Conservation (phyloP, 2,888 invertebrate species). For the Bimastos eiseni region DNA sequence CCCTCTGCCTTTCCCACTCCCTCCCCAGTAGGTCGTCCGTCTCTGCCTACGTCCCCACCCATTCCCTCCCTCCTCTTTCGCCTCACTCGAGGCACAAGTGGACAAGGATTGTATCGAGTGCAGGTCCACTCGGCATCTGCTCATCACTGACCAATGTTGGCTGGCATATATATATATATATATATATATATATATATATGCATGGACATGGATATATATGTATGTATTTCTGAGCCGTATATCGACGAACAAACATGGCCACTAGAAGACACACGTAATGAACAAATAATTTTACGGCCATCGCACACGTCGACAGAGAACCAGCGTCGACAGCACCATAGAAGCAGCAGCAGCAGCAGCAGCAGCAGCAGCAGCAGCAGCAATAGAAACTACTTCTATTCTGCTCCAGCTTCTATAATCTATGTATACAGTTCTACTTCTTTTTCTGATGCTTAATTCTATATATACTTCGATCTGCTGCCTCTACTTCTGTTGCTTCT, state of each 20-base stretch:
- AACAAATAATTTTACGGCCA: conserved; percentile 13
- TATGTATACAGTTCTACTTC: no score
- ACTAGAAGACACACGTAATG: conserved; percentile 9
- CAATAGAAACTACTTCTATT: no score
- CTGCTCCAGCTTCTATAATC: no score
- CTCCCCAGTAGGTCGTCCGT: background rate
- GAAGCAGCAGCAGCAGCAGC: background rate
- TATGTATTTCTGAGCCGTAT: background rate
- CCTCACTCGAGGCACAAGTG: background rate
- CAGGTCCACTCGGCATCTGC: background rate
- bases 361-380: background rate
- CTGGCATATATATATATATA: background rate
- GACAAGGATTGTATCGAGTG: conserved; percentile 7
- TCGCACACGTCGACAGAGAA: background rate
- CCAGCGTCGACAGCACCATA: background rate
- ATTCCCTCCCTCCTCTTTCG: background rate
- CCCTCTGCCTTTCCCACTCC: no score
- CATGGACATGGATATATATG: background rate
- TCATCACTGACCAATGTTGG: background rate
- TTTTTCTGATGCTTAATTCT: no score
- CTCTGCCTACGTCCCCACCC: background rate
- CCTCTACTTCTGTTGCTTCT: no score
- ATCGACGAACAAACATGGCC: conserved; percentile 13
- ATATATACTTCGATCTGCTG: no score
- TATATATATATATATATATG: background rate